These are phyloP conservation scores for Papilio polytes DNA, from an alignment of 1,140 invertebrate species.

Conservation along the genomic window DNA sequence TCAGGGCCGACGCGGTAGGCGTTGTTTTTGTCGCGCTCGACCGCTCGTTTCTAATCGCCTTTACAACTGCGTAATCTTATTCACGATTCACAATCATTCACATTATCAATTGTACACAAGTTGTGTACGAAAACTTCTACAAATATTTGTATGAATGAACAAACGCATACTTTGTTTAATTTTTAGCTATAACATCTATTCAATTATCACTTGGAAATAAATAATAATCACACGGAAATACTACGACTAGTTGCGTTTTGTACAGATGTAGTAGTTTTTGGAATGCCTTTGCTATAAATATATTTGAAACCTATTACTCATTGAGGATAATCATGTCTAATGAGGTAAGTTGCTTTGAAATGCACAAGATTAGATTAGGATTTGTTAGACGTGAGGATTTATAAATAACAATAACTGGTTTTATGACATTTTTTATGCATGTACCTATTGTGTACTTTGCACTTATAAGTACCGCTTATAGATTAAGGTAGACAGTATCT, in stretches of 20 bases:
- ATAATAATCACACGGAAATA: too few species aligned
- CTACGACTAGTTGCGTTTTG: too few species aligned
- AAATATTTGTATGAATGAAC: neutral
- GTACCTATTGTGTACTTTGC: neutral
- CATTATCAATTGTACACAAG: neutral
- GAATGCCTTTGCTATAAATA: too few species aligned
- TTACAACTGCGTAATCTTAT: constrained; percentile 7
- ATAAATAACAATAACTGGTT: neutral
- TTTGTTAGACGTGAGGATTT: neutral
- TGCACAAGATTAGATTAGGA: neutral
- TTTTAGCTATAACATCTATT: neutral
- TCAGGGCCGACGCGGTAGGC: constrained; percentile 11
- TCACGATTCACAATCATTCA: neutral
- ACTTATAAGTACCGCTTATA: too few species aligned
- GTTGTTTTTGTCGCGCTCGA: constrained; percentile 12
- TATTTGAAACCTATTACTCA: neutral
- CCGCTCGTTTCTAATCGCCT: constrained; percentile 8
- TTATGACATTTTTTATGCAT: neutral
- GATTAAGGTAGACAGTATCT: too few species aligned
- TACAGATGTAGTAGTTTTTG: too few species aligned
- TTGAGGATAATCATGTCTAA: neutral
- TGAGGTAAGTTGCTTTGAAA: neutral
- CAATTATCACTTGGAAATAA: too few species aligned
- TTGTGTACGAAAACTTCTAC: neutral
- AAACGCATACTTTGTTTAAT: neutral